Evolutionary conservation across 30 jellyfish, hydroid and myxozoan species (phyloP), one percentile per base, ranked within the genome.

Genomic region (Phacellophora camtschatica): DNA sequence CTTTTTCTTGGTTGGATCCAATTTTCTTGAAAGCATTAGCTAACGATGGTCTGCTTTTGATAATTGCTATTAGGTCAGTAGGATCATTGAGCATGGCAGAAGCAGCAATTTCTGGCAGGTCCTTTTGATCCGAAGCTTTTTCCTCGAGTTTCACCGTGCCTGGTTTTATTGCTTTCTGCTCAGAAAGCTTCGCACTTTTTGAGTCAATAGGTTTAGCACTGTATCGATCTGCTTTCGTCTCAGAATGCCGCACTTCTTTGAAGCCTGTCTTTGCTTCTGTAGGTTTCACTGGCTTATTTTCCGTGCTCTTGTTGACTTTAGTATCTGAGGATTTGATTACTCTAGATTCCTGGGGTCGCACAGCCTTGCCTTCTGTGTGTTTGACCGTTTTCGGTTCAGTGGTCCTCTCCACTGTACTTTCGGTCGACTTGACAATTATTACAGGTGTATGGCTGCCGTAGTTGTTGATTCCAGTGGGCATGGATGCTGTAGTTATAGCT

Each of bases 31-130:
- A 80, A 1, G 91, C 91, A 30, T 80, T 80, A 25, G 91, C 91
- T 31, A 80, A 66, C 12, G 91, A 64, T 28, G 91, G 91, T 68
- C 84, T 18, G 71, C 77, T 25, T 71, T 80, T 80, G 66, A 80
- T 80, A 16, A 80, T 80, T 2, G 91, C 49, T 53, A 13, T 23
- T 2, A 80, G 48, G 53, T 80, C 91, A 18, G 77, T 28, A 1
- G 91, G 91, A 25, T 80, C 91, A 32, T 80, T 80, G 29, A 80
- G 76, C 91, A 64, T 66, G 61, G 91, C 91, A 10, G 91, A 55
- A 6, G 91, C 77, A 3, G 91, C 83, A 22, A 80, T 55, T 23
- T 66, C 91, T 10, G 71, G 76, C 4, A 51, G 59, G 3, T 64
- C 91, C 29, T 65, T 70, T 36, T 80, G 50, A 28, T 46, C 74